These are phyloP conservation scores for Hyles lineata DNA, from an alignment of 2,888 invertebrate genomes.

Conservation along the genomic window DNA sequence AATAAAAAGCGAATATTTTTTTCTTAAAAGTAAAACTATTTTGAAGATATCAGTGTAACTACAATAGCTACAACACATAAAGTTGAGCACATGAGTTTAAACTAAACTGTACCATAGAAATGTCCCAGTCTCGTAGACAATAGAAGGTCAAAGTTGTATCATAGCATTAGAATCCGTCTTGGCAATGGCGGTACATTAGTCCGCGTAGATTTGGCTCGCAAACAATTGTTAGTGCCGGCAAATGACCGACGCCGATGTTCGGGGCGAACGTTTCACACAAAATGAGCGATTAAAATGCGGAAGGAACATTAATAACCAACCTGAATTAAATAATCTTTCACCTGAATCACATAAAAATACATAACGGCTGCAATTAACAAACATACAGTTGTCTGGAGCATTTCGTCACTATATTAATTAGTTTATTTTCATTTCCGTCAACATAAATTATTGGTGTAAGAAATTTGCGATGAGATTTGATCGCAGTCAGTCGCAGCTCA, in stretches of 20 bases:
- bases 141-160: constrained; percentile 77
- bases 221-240: constrained; percentile 60
- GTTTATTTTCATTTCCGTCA: neutral
- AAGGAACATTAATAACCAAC: neutral
- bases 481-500: constrained; percentile 2
- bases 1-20: too few relatives aligned
- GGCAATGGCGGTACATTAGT: constrained; percentile 71
- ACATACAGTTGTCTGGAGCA: too few relatives aligned
- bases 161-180: constrained; percentile 77
- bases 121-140: constrained; percentile 69
- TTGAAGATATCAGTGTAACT: neutral
- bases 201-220: constrained; percentile 70
- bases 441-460: neutral
- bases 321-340: too few relatives aligned
- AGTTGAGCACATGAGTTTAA: neutral
- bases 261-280: constrained; percentile 47
- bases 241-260: constrained; percentile 46
- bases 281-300: constrained; percentile 37
- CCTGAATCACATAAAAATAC: too few relatives aligned
- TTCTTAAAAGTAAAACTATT: neutral
- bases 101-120: constrained; percentile 44
- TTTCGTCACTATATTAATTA: neutral
- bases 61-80: neutral
- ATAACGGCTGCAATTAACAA: too few relatives aligned
- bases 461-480: neutral